Base-by-base conservation (phyloP, 1,140 invertebrate genomes). In the Caenorhabditis briggsae region DNA sequence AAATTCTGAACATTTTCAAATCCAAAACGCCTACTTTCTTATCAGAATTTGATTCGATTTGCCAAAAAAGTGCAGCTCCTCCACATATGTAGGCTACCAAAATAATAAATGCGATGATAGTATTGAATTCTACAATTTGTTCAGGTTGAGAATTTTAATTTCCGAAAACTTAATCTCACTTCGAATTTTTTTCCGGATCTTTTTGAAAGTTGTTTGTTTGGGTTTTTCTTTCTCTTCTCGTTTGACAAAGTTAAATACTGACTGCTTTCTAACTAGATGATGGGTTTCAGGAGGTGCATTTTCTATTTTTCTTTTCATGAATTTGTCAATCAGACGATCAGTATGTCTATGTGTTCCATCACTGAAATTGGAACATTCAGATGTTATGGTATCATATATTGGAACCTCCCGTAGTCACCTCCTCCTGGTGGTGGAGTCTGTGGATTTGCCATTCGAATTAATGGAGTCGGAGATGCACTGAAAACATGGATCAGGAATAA, bases 231-330 rank as follows among this genome's bases (percentile, higher is more conserved):
- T 78, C 5, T 8, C 20, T 33, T 25, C 11, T 65, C 46, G n/a
- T 50, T 78, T 46, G 5, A 78, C 70, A 50, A 78, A 78, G 6
- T 50, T 48, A 8, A 78, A 78, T 53, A 78, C 46, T 50, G 70
- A 78, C 50, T 78, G 70, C n/a, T 78, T n/a, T 78, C 70, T 78
- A 9, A 78, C 43, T 18, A 78, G 23, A 78, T 78, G 18, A 50
- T 78, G 70, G 14, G 70, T 78, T 50, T 78, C 70, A 2, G 70
- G 70, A 11, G 70, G 46, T 2, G 14, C 43, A 12, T 50, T 78
- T 50, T 48, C 70, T 46, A 78, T 78, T 50, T 78, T 48, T 50
- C 70, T 14, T n/a, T 78, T 9, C 46, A 78, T 48, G 11, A 50
- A 78, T 50, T 78, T 78, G 23, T 50, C 50, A 23, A 78, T 78